Evolutionary conservation across 2,113 vertebrate genomes (phyloP).

Genomic region (Xenopus borealis): DNA sequence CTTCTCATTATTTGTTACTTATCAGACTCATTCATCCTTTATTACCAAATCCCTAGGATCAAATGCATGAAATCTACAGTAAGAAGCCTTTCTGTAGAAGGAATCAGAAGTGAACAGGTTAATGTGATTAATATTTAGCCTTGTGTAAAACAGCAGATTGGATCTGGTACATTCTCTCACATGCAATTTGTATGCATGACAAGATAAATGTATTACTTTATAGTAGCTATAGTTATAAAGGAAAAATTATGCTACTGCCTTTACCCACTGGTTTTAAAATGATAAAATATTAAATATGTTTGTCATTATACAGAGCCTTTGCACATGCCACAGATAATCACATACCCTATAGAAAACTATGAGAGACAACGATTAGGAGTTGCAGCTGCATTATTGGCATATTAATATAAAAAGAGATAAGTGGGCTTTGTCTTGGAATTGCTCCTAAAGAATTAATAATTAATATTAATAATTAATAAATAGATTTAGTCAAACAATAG

Average conservation of each 20-base stretch:
- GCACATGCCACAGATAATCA: constrained; percentile 5
- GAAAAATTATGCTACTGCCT: constrained; percentile 42
- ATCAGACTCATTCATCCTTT: too few relatives aligned
- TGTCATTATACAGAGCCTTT: constrained; percentile 33
- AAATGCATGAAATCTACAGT: too few relatives aligned
- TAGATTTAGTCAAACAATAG: too few relatives aligned
- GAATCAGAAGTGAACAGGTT: constrained; percentile 16
- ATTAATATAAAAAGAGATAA: background rate
- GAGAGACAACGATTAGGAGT: constrained; percentile 4
- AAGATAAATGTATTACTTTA: constrained; percentile 39
- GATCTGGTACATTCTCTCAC: constrained; percentile 24
- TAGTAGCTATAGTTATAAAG: constrained; percentile 21
- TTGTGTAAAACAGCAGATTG: constrained; percentile 28
- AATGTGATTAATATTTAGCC: constrained; percentile 36
- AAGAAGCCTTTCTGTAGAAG: background rate
- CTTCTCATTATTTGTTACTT: too few relatives aligned
- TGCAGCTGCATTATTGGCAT: background rate
- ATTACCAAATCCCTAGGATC: too few relatives aligned
- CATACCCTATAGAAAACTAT: constrained; percentile 12
- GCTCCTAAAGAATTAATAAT: too few relatives aligned
- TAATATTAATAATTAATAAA: too few relatives aligned
- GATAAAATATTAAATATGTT: constrained; percentile 26
- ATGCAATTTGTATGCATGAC: constrained; percentile 36
- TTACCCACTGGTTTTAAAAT: constrained; percentile 38
- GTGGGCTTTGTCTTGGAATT: too few relatives aligned